Evolutionary conservation across 2,888 invertebrate species (phyloP), one percentile per base, ranked within the genome.

Genomic region (Alsophila aescularia): DNA sequence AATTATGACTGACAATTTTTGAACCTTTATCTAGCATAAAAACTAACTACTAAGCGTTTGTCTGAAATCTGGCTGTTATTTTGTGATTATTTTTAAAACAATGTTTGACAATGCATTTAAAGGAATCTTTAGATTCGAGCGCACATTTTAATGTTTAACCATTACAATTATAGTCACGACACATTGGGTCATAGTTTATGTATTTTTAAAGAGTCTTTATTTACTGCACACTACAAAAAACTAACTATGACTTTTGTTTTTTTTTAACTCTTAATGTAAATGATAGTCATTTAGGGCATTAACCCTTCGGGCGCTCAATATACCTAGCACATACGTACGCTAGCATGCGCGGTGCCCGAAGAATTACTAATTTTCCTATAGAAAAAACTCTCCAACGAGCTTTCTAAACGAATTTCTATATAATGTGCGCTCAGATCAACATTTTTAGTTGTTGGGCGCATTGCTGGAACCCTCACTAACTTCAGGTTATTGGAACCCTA

Each of bases 1-100:
- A 80, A 82, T 80, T 83, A 77, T 66, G 90, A 90, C 89, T 90
- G 90, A 90, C 68, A 79, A 79, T 81, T 90, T 90, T 90, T 81
- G 81, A 87, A 83, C 77, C 80, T 87, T 79, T 89, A 72, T 73
- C 75, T 83, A 82, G 75, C 70, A 73, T 56, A 36, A 73, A n/a
- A n/a, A n/a, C n/a, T n/a, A n/a, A n/a, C n/a, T n/a, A 70, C 72
- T 80, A 75, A 84, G 66, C 72, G 64, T 81, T 77, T 83, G 77
- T 79, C 81, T 82, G 69, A 79, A 70, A 76, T 75, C 81, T 81
- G 81, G 73, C 75, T 83, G 80, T 86, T 86, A 82, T 83, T 85
- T 84, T 84, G 77, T 77, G 73, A 82, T 82, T 84, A 67, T 79
- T 81, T 81, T 77, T 52, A 73, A 54, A 54, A 52, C 42, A 14